These are phyloP conservation scores for Phalacrocorax pelagicus DNA, from an alignment of 2,113 vertebrate genomes.

Conservation along the genomic window DNA sequence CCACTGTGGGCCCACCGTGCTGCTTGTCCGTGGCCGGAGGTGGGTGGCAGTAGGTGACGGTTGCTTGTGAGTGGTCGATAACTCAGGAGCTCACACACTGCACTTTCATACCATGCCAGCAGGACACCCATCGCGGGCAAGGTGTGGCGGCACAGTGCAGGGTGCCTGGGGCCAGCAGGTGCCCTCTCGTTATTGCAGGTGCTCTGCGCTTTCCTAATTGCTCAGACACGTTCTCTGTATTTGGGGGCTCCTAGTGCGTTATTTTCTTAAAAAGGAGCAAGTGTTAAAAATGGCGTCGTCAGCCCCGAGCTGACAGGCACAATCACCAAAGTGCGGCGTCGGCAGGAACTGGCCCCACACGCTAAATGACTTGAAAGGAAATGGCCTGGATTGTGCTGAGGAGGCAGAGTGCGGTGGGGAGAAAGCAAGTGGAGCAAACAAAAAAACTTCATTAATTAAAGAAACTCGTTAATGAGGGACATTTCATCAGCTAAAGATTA, in stretches of 20 bases:
- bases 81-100: slow-evolving; percentile 25
- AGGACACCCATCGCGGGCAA: rapidly evolving
- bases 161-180: neutral
- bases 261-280: slow-evolving; percentile 28
- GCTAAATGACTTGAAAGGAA: slow-evolving; percentile 71
- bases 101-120: rapidly evolving
- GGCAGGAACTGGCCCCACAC: slow-evolving; percentile 69
- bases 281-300: slow-evolving; percentile 65
- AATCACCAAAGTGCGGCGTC: slow-evolving; percentile 73
- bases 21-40: neutral
- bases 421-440: slow-evolving; percentile 76
- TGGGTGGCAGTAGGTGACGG: neutral
- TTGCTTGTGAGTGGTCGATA: neutral
- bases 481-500: slow-evolving; percentile 78
- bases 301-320: slow-evolving; percentile 66
- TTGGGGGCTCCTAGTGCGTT: neutral
- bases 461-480: slow-evolving; percentile 80
- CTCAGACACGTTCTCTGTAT: rapidly evolving
- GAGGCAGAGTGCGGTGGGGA: slow-evolving; percentile 72
- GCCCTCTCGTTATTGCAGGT: rapidly evolving
- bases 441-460: slow-evolving; percentile 82
- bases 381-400: slow-evolving; percentile 78
- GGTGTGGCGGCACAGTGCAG: rapidly evolving
- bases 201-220: neutral
- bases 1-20: rapidly evolving